Conservation (phyloP, 92 coral and sea anemone genomes). For the Palythoa heliodiscus region DNA sequence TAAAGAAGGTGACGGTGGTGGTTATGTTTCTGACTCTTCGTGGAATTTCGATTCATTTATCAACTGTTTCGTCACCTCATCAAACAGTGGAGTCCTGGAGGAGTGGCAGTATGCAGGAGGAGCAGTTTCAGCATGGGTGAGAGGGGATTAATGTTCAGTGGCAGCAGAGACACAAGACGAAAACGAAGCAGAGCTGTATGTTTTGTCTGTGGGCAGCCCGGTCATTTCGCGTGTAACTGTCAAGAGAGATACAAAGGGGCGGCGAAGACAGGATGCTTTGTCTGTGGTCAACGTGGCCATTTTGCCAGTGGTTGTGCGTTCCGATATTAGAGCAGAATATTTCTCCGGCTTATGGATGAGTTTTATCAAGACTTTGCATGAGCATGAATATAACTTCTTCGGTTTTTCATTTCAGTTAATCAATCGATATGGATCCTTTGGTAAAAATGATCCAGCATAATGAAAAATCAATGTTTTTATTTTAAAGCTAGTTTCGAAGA, state of each 20-base stretch:
- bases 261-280: conserved; percentile 35
- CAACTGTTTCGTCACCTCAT: conserved; percentile 44
- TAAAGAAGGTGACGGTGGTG: conserved; percentile 2
- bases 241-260: conserved; percentile 23
- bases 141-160: conserved; percentile 20
- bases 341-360: no score
- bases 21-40: conserved; percentile 33
- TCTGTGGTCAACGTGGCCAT: conserved; percentile 39
- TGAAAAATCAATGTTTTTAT: no score
- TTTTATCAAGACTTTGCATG: conserved; percentile 1
- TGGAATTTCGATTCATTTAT: conserved; percentile 44
- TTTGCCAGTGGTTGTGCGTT: conserved; percentile 22
- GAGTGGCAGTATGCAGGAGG: not conserved
- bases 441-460: no score
- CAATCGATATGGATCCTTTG: no score
- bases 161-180: not conserved
- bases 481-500: no score
- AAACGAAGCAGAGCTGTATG: conserved; percentile 26
- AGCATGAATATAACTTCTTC: not conserved
- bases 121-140: not conserved
- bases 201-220: conserved; percentile 37
- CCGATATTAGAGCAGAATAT: conserved; percentile 6
- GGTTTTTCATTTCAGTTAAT: no score
- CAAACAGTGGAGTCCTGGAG: conserved; percentile 12
- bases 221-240: conserved; percentile 30